Evolutionary conservation across 1,140 invertebrate species (phyloP).

Genomic region (Andrena cerasifolii): DNA sequence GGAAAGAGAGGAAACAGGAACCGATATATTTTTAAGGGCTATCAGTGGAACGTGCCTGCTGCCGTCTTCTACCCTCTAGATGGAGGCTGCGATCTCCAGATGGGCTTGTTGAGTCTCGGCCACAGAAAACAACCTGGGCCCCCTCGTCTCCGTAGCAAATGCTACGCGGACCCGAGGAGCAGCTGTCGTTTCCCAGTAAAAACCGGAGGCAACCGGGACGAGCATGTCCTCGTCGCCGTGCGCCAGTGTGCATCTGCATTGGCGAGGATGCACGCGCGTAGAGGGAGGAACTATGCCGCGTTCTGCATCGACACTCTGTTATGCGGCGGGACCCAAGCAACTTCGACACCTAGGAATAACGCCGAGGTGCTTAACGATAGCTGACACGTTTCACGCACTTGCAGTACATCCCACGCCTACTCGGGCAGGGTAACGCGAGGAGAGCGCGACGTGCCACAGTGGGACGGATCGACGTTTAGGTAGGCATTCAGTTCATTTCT

Average conservation of each 20-base stretch:
- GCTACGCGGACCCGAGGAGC: conserved; percentile 50
- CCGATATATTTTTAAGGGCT: conserved; percentile 25
- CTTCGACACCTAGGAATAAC: conserved; percentile 64
- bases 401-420: conserved; percentile 12
- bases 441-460: too few relatives aligned
- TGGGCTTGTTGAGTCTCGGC: conserved; percentile 56
- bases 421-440: conserved; percentile 14
- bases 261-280: conserved; percentile 14
- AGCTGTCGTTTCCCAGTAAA: conserved; percentile 57
- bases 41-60: conserved; percentile 28
- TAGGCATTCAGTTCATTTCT: too few relatives aligned
- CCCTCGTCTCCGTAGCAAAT: conserved; percentile 39
- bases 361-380: conserved; percentile 44
- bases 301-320: conserved; percentile 38
- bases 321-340: conserved; percentile 40
- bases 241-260: conserved; percentile 14
- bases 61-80: not conserved
- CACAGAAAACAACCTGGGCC: conserved; percentile 43
- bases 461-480: too few relatives aligned
- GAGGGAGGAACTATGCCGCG: not conserved
- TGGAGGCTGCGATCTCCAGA: conserved; percentile 51
- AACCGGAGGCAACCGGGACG: conserved; percentile 30
- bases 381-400: conserved; percentile 42
- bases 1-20: not conserved
- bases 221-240: not conserved